phyloP scores from a whole-genome alignment of 2,888 invertebrate genomes.

The Lissonota sp. region DNA sequence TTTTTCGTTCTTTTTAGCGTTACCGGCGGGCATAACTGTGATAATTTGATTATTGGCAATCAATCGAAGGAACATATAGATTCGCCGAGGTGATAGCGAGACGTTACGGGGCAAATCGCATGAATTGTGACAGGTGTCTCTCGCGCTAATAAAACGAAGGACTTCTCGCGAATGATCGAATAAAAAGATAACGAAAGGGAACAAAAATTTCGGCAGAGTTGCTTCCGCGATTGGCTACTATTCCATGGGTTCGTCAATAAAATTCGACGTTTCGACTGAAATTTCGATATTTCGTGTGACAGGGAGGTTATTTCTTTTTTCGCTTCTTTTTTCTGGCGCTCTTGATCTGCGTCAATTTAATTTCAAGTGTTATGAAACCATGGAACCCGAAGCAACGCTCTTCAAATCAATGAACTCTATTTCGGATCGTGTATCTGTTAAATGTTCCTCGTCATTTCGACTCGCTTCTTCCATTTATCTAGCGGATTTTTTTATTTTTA shows the following conservation, averaged over 20 bases:
- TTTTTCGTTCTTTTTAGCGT: slow-evolving; percentile 14
- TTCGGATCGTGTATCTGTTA: too few relatives aligned
- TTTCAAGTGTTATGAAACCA: too few relatives aligned
- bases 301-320: too few relatives aligned
- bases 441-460: too few relatives aligned
- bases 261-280: slow-evolving; percentile 31
- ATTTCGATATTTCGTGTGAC: slow-evolving; percentile 18
- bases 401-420: too few relatives aligned
- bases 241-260: slow-evolving; percentile 11
- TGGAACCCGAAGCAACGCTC: too few relatives aligned
- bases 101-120: slow-evolving; percentile 14
- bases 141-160: slow-evolving; percentile 10
- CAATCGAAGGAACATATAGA: slow-evolving; percentile 68
- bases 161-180: slow-evolving; percentile 32
- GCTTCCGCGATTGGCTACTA: slow-evolving; percentile 9
- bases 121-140: slow-evolving; percentile 31
- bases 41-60: slow-evolving; percentile 77
- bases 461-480: too few relatives aligned
- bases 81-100: slow-evolving; percentile 24
- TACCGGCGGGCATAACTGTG: slow-evolving; percentile 50
- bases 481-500: too few relatives aligned
- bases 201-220: slow-evolving; percentile 34
- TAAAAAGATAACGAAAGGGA: slow-evolving; percentile 24
- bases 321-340: too few relatives aligned
- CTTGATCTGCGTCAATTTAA: too few relatives aligned